Evolutionary conservation across 2,113 vertebrate genomes (phyloP).

Genomic region (Oenanthe oenanthe): DNA sequence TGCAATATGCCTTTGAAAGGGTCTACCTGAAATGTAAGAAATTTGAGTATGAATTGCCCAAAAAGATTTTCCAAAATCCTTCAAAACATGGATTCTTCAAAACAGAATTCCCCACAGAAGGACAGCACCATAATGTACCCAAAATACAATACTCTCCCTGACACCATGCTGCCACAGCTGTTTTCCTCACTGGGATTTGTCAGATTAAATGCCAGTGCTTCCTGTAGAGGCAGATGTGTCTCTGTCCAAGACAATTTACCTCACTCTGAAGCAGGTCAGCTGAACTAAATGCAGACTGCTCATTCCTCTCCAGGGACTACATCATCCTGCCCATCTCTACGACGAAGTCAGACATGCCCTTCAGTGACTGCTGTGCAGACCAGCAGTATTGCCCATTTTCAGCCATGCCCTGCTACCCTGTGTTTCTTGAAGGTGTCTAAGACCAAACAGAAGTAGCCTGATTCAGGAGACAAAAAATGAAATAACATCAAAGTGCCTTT

Average conservation of each 20-base stretch:
- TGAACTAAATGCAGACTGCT: neutral
- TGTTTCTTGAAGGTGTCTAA: neutral
- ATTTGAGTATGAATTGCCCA: neutral
- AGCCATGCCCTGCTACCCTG: neutral
- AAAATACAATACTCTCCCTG: neutral
- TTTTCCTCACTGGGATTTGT: neutral
- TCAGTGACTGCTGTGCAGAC: neutral
- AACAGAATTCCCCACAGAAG: neutral
- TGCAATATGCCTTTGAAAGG: neutral
- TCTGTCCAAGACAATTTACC: neutral
- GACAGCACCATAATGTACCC: neutral
- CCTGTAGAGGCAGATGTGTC: neutral
- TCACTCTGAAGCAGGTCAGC: neutral
- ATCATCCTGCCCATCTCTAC: neutral
- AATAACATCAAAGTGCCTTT: neutral
- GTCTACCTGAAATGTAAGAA: neutral
- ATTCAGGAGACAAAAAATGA: neutral
- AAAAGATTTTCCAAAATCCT: neutral
- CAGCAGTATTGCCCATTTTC: neutral
- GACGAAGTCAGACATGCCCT: neutral
- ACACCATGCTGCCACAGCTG: fast-evolving
- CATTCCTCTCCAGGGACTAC: neutral
- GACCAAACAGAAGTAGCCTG: neutral
- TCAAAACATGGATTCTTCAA: neutral
- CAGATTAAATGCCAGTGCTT: neutral